Percentiles rank a stretch among this genome's conserved stretches.
These are phyloP conservation scores for Hemicrepidius hirtus DNA, from an alignment of 2,888 invertebrate genomes.

Conservation along the genomic window DNA sequence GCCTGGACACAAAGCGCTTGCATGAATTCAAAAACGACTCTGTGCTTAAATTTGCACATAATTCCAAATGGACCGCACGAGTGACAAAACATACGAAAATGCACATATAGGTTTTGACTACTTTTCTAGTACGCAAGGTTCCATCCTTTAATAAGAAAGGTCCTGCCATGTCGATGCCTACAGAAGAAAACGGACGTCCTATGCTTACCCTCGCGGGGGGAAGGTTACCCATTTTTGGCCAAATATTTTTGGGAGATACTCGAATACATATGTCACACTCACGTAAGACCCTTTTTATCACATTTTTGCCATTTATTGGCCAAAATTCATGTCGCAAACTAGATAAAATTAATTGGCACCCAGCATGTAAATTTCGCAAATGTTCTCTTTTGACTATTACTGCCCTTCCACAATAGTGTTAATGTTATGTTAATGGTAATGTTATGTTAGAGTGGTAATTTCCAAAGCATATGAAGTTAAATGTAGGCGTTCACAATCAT, in stretches of 20 bases:
- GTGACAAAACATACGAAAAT: constrained; percentile 57
- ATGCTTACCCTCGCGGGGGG: background rate
- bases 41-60: constrained; percentile 56
- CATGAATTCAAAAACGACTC: constrained; percentile 58
- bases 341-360: constrained; percentile 2
- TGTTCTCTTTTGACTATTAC: constrained; percentile 7
- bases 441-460: too few species aligned
- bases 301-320: constrained; percentile 34
- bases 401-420: too few species aligned
- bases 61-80: constrained; percentile 60
- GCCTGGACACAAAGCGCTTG: constrained; percentile 43
- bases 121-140: constrained; percentile 48
- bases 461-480: too few species aligned
- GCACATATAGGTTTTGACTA: constrained; percentile 53
- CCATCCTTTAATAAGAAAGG: constrained; percentile 53
- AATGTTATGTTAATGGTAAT: too few species aligned
- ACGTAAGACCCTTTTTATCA: constrained; percentile 10
- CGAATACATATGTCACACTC: background rate
- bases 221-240: background rate
- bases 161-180: constrained; percentile 58
- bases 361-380: constrained; percentile 15
- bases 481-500: too few species aligned
- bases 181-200: constrained; percentile 46
- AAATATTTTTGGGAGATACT: background rate
- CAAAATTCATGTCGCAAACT: constrained; percentile 36